Base-by-base conservation (phyloP, 2,888 invertebrate genomes). In the Danaus chrysippus region DNA sequence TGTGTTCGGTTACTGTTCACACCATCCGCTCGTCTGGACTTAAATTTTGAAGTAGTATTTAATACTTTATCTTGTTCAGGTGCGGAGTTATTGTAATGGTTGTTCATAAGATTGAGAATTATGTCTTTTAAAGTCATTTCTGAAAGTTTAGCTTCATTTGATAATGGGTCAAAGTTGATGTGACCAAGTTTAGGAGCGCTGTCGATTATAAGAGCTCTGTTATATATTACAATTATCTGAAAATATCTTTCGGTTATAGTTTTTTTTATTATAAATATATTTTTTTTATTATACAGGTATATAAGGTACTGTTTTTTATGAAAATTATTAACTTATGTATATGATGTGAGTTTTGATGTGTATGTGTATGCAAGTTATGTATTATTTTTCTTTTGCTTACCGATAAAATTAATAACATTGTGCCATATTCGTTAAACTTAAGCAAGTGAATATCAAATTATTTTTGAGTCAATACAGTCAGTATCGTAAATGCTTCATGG, bases 121-220 rank as follows among this genome's bases (percentile, higher is more conserved):
- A 49, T 49, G 17, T 49, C 17, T 49, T 49, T 49, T 3, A 49
- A 17, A 34, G 10, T n/a, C 23, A 8, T 34, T 10, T n/a, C 54
- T 12, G 54, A 34, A 3, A 70, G 46, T 43, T 70, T 68, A 19
- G 75, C 70, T 73, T 79, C 78, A 57, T 71, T 71, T 41, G 59
- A 62, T 57, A 79, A 58, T 10, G 77, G 77, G 63, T 83, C 79
- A 56, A 73, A 72, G 15, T 76, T 54, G 41, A 72, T 55, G 60
- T 75, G 69, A 1, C 76, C 76, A 43, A 84, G 70, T 68, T 79
- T 83, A 1, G 85, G 82, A 52, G 78, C 78, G 63, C 81, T 73
- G 58, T 72, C 65, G 17, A 73, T 65, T 23, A 46, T 17, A 10
- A 57, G 49, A 13, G 15, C 11, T 44, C 34, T 42, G 15, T 10